Conservation (phyloP, 2,888 invertebrate genomes). For the Eupithecia inturbata region DNA sequence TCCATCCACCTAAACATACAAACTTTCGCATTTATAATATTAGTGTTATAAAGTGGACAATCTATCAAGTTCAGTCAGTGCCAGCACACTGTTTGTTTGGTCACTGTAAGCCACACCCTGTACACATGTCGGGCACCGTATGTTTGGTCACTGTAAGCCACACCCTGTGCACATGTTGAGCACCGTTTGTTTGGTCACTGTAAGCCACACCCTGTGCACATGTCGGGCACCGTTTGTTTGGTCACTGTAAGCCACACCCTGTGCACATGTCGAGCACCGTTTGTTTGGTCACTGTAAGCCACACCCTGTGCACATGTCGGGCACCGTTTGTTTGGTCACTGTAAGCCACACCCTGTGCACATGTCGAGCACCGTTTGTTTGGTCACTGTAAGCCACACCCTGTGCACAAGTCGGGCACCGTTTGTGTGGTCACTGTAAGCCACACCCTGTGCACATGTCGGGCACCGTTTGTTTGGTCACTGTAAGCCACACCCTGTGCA, state of each 20-base stretch:
- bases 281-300: too few species aligned
- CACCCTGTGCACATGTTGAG: constrained; percentile 23
- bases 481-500: constrained; percentile 13
- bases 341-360: too few species aligned
- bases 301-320: constrained; percentile 24
- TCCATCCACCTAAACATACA: too few species aligned
- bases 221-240: constrained; percentile 26
- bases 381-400: too few species aligned
- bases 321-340: too few species aligned
- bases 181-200: too few species aligned
- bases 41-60: too few species aligned
- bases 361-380: constrained; percentile 25
- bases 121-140: constrained; percentile 23
- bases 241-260: too few species aligned
- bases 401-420: constrained; percentile 21
- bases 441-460: too few species aligned
- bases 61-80: not conserved
- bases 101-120: constrained; percentile 13
- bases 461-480: constrained; percentile 22
- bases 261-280: constrained; percentile 23
- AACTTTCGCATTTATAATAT: too few species aligned
- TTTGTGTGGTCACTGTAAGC: constrained; percentile 24
- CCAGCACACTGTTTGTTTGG: constrained; percentile 19
- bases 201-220: too few species aligned
- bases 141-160: too few species aligned